Evolutionary conservation across 2,888 invertebrate genomes (phyloP), one percentile per base, ranked within the genome.

Genomic region (Nasonia oneida): DNA sequence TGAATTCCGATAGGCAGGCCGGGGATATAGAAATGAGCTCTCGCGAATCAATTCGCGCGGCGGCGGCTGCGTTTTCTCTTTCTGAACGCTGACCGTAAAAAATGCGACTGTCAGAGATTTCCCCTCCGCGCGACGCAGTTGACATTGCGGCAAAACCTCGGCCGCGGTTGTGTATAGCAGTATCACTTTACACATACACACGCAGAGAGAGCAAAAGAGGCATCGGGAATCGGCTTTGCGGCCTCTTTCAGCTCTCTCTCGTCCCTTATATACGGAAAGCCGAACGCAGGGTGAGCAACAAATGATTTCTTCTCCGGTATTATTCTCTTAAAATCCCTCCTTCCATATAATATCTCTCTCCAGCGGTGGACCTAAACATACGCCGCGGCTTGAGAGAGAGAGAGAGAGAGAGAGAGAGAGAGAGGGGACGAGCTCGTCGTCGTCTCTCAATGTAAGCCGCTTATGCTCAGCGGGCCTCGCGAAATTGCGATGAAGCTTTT

Each of bases 401-500:
- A 29, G 29, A 29, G 29, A 29, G 29, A 29, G 29, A 88, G 88
- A 87, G 85, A 29, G 29, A 29, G 29, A 23, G 23, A 23, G 23
- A 23, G 23, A 88, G 88, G 87, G 85, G 88, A 87, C 84, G 86
- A 61, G 73, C 79, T 84, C 88, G 83, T 88, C 29, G 29, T 29
- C 29, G 29, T 29, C 29, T 29, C 87, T 88, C 88, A 86, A 87
- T 87, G 84, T 89, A 89, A 89, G 89, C 90, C 84, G 90, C 89
- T 89, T 90, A 89, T 81, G 14, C 18, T 18, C 1, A 29, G 77
- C 84, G 86, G 85, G 74, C 87, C 83, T 87, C 85, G 85, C 82
- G 83, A 89, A 89, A 90, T 89, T 89, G 87, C 88, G 86, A 87
- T 87, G 85, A 77, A 84, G 82, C 81, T 85, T 82, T 83, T 87